Conservation (phyloP, 2,797 vertebrate species). For the Tenualosa ilisha region DNA sequence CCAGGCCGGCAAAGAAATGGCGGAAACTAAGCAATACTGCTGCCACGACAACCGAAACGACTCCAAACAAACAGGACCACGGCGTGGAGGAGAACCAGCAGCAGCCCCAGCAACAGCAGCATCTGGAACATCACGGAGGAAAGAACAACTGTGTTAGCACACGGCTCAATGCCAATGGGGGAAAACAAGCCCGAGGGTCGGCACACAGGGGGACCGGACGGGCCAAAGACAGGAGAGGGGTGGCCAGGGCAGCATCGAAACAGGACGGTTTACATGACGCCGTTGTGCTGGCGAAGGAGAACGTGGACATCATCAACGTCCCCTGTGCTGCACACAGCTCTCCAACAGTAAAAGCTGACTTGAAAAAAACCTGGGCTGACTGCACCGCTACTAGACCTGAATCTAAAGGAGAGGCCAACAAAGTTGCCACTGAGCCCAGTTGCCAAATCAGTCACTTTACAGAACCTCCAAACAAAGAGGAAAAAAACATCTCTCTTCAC, state of each 20-base stretch:
- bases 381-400: not conserved
- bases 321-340: not conserved
- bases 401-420: not conserved
- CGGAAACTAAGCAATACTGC: conserved; percentile 67
- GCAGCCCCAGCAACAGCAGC: conserved; percentile 51
- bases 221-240: not conserved
- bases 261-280: not conserved
- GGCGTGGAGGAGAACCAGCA: conserved; percentile 56
- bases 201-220: conserved; percentile 32
- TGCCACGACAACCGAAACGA: conserved; percentile 51
- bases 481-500: not conserved
- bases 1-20: conserved; percentile 72
- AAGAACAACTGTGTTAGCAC: conserved; percentile 24
- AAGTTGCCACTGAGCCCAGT: not conserved
- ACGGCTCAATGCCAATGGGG: not conserved
- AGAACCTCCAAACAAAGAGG: not conserved
- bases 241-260: not conserved
- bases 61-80: conserved; percentile 49
- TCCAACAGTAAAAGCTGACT: not conserved
- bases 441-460: not conserved
- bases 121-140: conserved; percentile 52
- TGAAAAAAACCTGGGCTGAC: not conserved
- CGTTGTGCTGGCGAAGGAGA: not conserved
- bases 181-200: conserved; percentile 39
- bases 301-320: not conserved